These are phyloP conservation scores for Mycetomoellerius zeteki DNA, from an alignment of 1,140 invertebrate species.

Conservation along the genomic window DNA sequence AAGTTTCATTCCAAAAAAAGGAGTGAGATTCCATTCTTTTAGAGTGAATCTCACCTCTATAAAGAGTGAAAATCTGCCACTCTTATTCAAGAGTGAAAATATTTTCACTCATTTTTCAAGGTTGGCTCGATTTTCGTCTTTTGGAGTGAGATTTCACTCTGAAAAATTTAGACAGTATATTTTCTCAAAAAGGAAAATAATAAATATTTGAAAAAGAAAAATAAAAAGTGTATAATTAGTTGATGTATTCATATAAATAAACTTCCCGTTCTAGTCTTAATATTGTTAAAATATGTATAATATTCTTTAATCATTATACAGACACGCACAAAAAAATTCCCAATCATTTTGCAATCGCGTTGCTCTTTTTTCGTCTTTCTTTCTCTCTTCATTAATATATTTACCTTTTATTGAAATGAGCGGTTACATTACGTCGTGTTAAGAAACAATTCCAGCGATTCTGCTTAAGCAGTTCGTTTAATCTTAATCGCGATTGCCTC, in stretches of 20 bases:
- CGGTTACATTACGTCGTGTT: neutral
- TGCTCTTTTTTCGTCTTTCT: neutral
- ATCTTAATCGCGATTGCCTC: constrained; percentile 16
- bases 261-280: no score
- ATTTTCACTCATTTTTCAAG: no score
- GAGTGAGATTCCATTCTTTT: no score
- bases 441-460: constrained; percentile 36
- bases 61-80: no score
- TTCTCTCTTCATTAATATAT: neutral
- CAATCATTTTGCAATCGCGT: neutral
- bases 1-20: no score
- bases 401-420: neutral
- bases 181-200: neutral
- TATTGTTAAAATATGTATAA: neutral
- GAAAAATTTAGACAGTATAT: no score
- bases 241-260: no score
- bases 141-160: no score
- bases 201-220: neutral
- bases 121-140: no score
- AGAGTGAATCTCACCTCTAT: no score
- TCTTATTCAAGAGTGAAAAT: no score
- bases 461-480: neutral
- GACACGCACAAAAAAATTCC: neutral
- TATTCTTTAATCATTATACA: neutral
- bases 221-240: neutral